Base-by-base conservation (phyloP, 2,113 vertebrate species). In the Reinhardtius hippoglossoides region DNA sequence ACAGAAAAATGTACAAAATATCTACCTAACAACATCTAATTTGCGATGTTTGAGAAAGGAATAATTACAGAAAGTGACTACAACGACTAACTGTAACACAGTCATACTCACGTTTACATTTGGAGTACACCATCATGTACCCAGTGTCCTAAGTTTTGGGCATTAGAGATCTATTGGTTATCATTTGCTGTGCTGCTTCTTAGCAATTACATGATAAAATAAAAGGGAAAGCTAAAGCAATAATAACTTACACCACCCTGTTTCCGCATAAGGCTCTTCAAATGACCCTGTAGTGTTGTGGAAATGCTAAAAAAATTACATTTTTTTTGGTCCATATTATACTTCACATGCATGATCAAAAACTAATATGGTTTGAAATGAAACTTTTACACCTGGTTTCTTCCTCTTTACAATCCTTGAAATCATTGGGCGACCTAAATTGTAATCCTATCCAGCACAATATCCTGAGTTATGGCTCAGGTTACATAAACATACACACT, bases 1-100 rank as follows among this genome's bases (percentile, higher is more conserved):
- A 94, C 87, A 92, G 86, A 85, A 80, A 84, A 92, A 90, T 78
- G 88, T 91, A 93, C 87, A 89, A 94, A 94, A 94, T 91, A 91
- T 92, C 85, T 90, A 94, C 82, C 84, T 89, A 92, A 87, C 90
- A 82, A 88, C 77, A 82, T 88, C 82, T 81, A 89, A 77, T 87
- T 90, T 83, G 71, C 81, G 78, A 82, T 89, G 82, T 81, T 83
- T 81, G 84, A 87, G 67, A 90, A 88, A 89, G 55, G 87, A 91
- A 87, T 85, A 40, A 82, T 84, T 81, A 87, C 86, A 84, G 81
- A 85, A 88, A 88, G 76, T 93, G 84, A 92, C 78, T 84, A 91
- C 85, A 87, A 87, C 82, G 87, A 74, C 77, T 88, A 88, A 81
- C 78, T 89, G 73, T 78, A 89, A 88, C 90, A 94, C 91, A 90